Evolutionary conservation across 2,888 invertebrate genomes (phyloP), one percentile per base, ranked within the genome.

Genomic region (Actias luna): DNA sequence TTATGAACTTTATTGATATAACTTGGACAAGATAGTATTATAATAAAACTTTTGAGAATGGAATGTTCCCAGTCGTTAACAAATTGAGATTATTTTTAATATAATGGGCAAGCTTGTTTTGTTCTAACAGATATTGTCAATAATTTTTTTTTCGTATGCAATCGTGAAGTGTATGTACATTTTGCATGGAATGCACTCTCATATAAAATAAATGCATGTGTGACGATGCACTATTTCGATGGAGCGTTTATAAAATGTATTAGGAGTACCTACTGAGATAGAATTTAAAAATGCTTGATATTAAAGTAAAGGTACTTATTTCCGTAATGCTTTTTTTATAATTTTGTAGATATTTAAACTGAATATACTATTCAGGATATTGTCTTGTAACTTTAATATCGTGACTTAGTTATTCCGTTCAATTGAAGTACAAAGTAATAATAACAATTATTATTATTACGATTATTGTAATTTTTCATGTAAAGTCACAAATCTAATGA

Each of bases 381-480:
- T 62, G 33, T 25, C 42, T 58, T n/a, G 33, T 42, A 16, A 50
- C 8, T 25, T 27, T 12, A 55, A 61, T 61, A 61, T 57, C 61
- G 55, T 61, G 61, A 35, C 4, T 55, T 62, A 62, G 42, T 52
- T 14, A 60, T 42, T 55, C 12, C 31, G 42, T 59, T 61, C 36
- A 22, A 14, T 25, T n/a, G 39, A n/a, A 27, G 36, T 61, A 25
- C 29, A 42, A 59, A 57, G 22, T 57, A 50, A 50, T 12, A 25
- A 25, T 50, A 50, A 7, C 8, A 33, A 33, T 22, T 25, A 16
- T 50, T 50, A 50, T 50, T 8, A 50, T 50, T 46, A 46, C 22
- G 18, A 3, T 22, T 50, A 4, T 50, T 50, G 22, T 50, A 25
- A 22, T 46, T 22, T 10, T 8, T 39, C 14, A 39, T 16, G 16